These are phyloP conservation scores for Epistrophe grossulariae DNA, from an alignment of 2,888 invertebrate genomes.

Conservation along the genomic window DNA sequence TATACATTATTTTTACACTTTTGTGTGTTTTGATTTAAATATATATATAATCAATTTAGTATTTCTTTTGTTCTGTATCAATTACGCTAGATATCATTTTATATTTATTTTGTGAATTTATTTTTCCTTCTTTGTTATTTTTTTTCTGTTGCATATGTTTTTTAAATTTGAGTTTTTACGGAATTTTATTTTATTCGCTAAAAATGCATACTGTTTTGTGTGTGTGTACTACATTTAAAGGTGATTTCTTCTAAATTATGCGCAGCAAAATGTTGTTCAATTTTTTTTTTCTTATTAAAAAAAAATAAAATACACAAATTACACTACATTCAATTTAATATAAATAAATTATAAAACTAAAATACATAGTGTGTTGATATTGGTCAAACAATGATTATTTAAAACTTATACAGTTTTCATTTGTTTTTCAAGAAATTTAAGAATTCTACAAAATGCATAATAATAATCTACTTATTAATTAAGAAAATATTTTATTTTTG, in stretches of 20 bases:
- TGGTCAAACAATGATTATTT: slow-evolving; percentile 30
- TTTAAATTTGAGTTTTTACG: slow-evolving; percentile 50
- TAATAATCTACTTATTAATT: slow-evolving; percentile 63
- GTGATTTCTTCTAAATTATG: slow-evolving; percentile 47
- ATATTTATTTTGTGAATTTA: slow-evolving; percentile 54
- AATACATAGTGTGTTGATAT: slow-evolving; percentile 47
- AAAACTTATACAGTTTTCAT: slow-evolving; percentile 45
- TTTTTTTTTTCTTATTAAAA: slow-evolving; percentile 1
- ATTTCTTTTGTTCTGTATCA: slow-evolving; percentile 52
- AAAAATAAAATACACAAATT: slow-evolving; percentile 33
- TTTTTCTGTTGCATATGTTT: slow-evolving; percentile 25
- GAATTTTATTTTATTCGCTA: slow-evolving; percentile 33
- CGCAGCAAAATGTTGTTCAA: slow-evolving; percentile 36
- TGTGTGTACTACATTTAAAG: slow-evolving; percentile 40
- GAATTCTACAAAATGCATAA: slow-evolving; percentile 55
- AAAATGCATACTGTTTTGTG: slow-evolving; percentile 49
- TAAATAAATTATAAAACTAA: slow-evolving; percentile 68
- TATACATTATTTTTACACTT: slow-evolving; percentile 69
- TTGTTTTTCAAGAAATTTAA: slow-evolving; percentile 27
- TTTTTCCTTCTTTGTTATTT: slow-evolving; percentile 1
- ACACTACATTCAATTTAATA: slow-evolving; percentile 51
- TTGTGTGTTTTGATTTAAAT: slow-evolving; percentile 55
- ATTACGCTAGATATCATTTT: slow-evolving; percentile 75
- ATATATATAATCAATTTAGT: slow-evolving; percentile 43
- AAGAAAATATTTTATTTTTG: slow-evolving; percentile 53